Percentiles rank a stretch among this genome's conserved stretches.
Evolutionary conservation across 2,888 invertebrate species (phyloP).

Genomic region (Pinctada fucata): DNA sequence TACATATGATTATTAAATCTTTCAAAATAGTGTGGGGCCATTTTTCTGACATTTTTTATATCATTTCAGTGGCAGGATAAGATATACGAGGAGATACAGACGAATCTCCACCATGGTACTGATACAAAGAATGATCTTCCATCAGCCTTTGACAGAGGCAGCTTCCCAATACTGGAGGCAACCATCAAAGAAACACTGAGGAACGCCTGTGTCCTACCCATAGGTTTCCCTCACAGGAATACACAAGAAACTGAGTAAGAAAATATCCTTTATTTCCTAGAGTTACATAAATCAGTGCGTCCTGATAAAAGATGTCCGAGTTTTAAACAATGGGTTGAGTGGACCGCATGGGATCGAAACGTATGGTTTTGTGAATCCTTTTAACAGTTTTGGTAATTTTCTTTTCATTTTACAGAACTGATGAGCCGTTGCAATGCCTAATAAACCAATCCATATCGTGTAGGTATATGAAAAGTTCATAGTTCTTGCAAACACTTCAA

Average conservation of each 20-base stretch:
- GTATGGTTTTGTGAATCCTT: not conserved
- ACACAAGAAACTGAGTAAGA: slow-evolving; percentile 38
- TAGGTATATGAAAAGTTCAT: no score
- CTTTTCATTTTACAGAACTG: no score
- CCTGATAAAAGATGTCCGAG: not conserved
- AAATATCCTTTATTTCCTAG: not conserved
- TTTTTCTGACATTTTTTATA: no score
- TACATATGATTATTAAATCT: no score
- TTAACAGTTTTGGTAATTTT: not conserved
- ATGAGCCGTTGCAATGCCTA: no score
- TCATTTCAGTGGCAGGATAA: slow-evolving; percentile 45
- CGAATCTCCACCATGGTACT: slow-evolving; percentile 3
- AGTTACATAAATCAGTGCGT: no score
- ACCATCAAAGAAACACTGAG: slow-evolving; percentile 46
- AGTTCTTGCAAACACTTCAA: no score
- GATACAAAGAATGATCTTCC: slow-evolving; percentile 13
- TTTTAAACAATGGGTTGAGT: not conserved
- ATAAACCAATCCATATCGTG: no score
- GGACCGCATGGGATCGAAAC: not conserved
- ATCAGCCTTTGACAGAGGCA: slow-evolving; percentile 36
- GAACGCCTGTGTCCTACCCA: slow-evolving; percentile 41
- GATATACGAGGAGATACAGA: slow-evolving; percentile 39
- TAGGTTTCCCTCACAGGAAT: slow-evolving; percentile 46
- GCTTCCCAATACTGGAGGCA: slow-evolving; percentile 43
- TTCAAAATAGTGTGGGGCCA: no score